phyloP scores from a whole-genome alignment of 2,797 vertebrate genomes.

The Lagodon rhomboides region DNA sequence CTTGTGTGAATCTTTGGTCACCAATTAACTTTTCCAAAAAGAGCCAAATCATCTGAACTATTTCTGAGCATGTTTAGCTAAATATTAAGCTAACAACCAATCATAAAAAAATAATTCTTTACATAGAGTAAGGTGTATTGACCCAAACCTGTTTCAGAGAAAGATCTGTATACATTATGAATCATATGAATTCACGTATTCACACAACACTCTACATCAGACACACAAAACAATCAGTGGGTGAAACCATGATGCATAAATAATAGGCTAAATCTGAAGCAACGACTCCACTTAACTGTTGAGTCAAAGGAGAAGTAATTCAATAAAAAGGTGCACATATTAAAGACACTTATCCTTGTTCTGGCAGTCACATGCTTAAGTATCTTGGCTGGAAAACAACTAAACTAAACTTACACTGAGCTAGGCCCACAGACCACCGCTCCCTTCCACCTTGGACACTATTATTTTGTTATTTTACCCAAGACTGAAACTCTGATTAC shows the following conservation, averaged over 20 bases:
- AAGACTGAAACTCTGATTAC: constrained; percentile 15
- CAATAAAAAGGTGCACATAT: constrained; percentile 19
- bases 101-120: background rate
- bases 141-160: constrained; percentile 61
- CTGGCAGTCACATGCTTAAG: background rate
- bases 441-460: background rate
- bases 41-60: constrained; percentile 36
- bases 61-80: background rate
- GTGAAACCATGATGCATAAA: constrained; percentile 42
- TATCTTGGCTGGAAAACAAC: background rate
- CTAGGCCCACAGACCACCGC: background rate
- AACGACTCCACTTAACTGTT: constrained; percentile 11
- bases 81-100: constrained; percentile 13
- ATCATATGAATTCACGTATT: constrained; percentile 42
- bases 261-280: constrained; percentile 43
- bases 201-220: constrained; percentile 51
- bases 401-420: background rate
- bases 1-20: background rate
- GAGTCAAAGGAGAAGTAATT: constrained; percentile 18
- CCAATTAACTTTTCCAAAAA: constrained; percentile 4
- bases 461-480: constrained; percentile 7
- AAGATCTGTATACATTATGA: constrained; percentile 51
- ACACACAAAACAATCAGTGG: constrained; percentile 45
- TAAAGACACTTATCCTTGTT: background rate
- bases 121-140: constrained; percentile 1